Evolutionary conservation across 2,888 invertebrate genomes (phyloP).

Genomic region (Tillus elongatus): DNA sequence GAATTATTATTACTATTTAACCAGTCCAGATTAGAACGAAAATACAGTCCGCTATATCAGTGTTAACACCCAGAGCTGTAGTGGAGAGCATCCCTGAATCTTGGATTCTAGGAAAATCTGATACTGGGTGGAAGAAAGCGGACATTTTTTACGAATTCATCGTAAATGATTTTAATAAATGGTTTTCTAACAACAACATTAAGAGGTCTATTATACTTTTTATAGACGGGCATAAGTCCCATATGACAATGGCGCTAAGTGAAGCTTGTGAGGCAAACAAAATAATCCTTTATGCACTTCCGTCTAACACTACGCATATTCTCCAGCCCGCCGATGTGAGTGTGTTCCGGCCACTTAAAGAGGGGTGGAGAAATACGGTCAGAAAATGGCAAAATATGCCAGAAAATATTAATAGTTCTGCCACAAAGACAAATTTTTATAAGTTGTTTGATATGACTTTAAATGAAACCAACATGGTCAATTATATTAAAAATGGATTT

Average conservation of each 20-base stretch:
- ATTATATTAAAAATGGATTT: neutral
- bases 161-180: no score
- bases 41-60: no score
- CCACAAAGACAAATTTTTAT: slow-evolving; percentile 4
- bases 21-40: no score
- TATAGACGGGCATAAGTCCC: slow-evolving; percentile 26
- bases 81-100: no score
- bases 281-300: slow-evolving; percentile 20
- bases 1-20: no score
- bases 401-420: slow-evolving; percentile 3
- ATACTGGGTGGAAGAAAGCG: no score
- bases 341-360: slow-evolving; percentile 23
- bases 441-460: neutral
- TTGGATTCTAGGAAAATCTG: no score
- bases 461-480: neutral
- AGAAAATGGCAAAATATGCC: neutral
- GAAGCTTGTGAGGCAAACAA: slow-evolving; percentile 20
- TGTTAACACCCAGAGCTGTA: no score
- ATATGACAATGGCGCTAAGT: slow-evolving; percentile 18
- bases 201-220: no score
- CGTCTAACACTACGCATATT: slow-evolving; percentile 21
- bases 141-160: no score
- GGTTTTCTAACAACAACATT: no score
- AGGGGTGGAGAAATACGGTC: slow-evolving; percentile 20
- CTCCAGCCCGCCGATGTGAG: slow-evolving; percentile 24